Evolutionary conservation across 53 echinoderm and acorn worm genomes (phyloP).

Genomic region (Crossaster papposus): DNA sequence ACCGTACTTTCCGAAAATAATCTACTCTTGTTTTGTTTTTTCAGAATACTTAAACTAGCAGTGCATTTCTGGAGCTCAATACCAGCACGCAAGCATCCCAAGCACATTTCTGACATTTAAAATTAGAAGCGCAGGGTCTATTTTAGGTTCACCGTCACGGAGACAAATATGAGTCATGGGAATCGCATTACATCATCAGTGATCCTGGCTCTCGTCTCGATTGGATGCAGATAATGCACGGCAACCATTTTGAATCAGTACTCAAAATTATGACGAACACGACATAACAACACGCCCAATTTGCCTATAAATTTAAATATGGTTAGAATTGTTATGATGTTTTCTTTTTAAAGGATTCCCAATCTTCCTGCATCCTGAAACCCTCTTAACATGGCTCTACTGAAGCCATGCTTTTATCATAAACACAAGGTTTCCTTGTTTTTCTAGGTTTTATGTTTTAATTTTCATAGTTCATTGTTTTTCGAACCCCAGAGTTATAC

Average conservation of each 20-base stretch:
- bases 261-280: background rate
- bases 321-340: background rate
- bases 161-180: slow-evolving; percentile 3
- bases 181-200: slow-evolving; percentile 9
- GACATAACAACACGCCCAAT: background rate
- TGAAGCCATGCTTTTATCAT: too few relatives aligned
- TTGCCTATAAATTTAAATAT: background rate
- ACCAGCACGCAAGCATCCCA: background rate
- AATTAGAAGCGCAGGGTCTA: slow-evolving; percentile 13
- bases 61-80: background rate
- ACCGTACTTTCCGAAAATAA: too few relatives aligned
- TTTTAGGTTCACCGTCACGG: slow-evolving; percentile 20
- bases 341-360: too few relatives aligned
- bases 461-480: too few relatives aligned
- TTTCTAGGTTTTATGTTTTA: too few relatives aligned
- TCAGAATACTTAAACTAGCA: too few relatives aligned
- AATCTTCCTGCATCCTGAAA: too few relatives aligned
- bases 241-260: slow-evolving; percentile 8
- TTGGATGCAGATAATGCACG: background rate
- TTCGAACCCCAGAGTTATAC: too few relatives aligned
- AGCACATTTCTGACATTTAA: slow-evolving; percentile 7
- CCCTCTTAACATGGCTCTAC: too few relatives aligned
- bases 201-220: background rate
- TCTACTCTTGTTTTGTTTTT: too few relatives aligned
- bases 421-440: too few relatives aligned